Evolutionary conservation across 1,140 invertebrate genomes (phyloP), one percentile per base, ranked within the genome.

Genomic region (Maconellicoccus hirsutus): DNA sequence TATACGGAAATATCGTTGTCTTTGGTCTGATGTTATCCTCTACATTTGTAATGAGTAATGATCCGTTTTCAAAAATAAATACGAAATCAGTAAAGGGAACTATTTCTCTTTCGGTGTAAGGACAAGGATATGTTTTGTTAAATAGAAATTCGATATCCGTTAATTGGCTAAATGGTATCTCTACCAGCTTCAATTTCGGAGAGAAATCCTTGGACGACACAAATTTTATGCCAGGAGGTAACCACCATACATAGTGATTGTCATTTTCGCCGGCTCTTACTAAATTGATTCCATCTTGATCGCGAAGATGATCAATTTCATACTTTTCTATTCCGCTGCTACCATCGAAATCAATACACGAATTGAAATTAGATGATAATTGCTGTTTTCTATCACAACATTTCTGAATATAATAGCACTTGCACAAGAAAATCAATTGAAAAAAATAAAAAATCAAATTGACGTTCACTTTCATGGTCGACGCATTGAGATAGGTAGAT

Each of bases 391-490:
- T 23, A 26, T 66, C 61, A 22, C 61, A 66, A 26, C 61, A 66
- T 66, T 66, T 66, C 16, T 66, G 61, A 25, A 66, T 66, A 26
- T 66, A 66, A 4, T 10, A 19, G 16, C 61, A 52, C n/a, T 52
- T 52, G n/a, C 42, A 52, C n/a, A 52, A 3, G n/a, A 52, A 52
- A 52, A 52, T 52, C n/a, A 52, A 52, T 19, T 52, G 42, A 19
- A 52, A 52, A 19, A 52, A 4, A 16, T 52, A 16, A 52, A 52
- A 16, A 8, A 52, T 4, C n/a, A 19, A 16, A 16, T 52, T 52
- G n/a, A 52, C 16, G 16, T 19, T 52, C 42, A 16, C n/a, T 19
- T 52, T 52, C 42, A 52, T 52, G 4, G 42, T 52, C 42, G 14
- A 38, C 33, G 33, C n/a, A n/a, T n/a, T n/a, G n/a, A n/a, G n/a